Percentiles rank a stretch among this genome's conserved stretches.
Conservation (phyloP, 2,797 vertebrate species). For the Ispidina lecontei region DNA sequence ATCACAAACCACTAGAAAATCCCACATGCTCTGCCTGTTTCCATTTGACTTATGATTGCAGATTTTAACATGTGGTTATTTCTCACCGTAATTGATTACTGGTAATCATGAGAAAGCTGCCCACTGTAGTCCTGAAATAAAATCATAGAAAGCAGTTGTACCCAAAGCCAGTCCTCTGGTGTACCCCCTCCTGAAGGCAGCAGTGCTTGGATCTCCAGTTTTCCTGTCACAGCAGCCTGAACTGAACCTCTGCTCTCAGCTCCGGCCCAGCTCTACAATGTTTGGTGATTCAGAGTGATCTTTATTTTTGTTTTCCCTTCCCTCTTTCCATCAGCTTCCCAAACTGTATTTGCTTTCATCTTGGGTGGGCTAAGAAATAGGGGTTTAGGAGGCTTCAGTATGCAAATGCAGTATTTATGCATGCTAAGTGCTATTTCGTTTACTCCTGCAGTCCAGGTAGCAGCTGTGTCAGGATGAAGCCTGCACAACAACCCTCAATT, state of each 20-base stretch:
- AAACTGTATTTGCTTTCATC: constrained; percentile 1
- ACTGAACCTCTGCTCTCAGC: neutral
- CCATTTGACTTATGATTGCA: neutral
- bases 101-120: neutral
- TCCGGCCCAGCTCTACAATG: neutral
- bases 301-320: fast-evolving
- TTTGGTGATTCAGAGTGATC: neutral
- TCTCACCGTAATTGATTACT: neutral
- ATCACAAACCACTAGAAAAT: neutral
- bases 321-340: neutral
- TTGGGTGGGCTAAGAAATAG: neutral
- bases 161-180: neutral
- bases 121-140: neutral
- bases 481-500: neutral
- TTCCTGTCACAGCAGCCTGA: neutral
- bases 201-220: neutral
- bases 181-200: neutral
- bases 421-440: neutral
- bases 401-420: constrained; percentile 33
- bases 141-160: neutral
- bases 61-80: neutral
- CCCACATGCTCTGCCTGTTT: neutral
- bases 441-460: neutral
- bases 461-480: neutral
- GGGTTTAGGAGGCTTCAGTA: neutral